These are phyloP conservation scores for Aspidapion aeneum DNA, from an alignment of 2,888 invertebrate genomes.

Conservation along the genomic window DNA sequence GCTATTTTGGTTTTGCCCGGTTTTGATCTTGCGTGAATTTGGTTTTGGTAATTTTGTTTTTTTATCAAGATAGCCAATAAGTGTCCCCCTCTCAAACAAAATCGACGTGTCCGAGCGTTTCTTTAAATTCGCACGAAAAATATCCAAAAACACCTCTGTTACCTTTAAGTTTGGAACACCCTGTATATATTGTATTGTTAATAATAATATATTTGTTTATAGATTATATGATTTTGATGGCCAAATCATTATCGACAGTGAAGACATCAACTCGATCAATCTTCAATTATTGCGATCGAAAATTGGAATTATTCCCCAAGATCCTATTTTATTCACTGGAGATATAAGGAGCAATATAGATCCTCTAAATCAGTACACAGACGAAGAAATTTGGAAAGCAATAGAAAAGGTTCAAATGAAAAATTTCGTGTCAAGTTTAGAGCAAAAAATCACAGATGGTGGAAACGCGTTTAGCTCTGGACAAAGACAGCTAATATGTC, in stretches of 20 bases:
- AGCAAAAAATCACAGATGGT: slow-evolving; percentile 69
- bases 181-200: no score
- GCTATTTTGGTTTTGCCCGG: no score
- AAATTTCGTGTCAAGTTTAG: slow-evolving; percentile 57
- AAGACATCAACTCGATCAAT: slow-evolving; percentile 65
- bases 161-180: no score
- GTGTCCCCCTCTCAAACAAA: no score
- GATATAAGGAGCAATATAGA: slow-evolving; percentile 85
- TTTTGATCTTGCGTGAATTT: no score
- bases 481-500: slow-evolving; percentile 65
- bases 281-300: slow-evolving; percentile 70
- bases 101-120: no score
- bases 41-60: no score
- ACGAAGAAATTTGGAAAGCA: slow-evolving; percentile 77
- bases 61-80: no score
- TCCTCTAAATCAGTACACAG: slow-evolving; percentile 78
- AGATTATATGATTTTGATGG: slow-evolving; percentile 77
- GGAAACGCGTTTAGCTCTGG: slow-evolving; percentile 46
- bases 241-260: slow-evolving; percentile 73
- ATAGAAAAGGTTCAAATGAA: slow-evolving; percentile 81
- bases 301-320: slow-evolving; percentile 83
- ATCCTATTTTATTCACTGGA: slow-evolving; percentile 82
- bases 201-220: no score
- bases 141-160: no score
- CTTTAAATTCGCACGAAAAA: no score